phyloP scores from a whole-genome alignment of 2,113 vertebrate genomes.

The Neodon shergylaensis region DNA sequence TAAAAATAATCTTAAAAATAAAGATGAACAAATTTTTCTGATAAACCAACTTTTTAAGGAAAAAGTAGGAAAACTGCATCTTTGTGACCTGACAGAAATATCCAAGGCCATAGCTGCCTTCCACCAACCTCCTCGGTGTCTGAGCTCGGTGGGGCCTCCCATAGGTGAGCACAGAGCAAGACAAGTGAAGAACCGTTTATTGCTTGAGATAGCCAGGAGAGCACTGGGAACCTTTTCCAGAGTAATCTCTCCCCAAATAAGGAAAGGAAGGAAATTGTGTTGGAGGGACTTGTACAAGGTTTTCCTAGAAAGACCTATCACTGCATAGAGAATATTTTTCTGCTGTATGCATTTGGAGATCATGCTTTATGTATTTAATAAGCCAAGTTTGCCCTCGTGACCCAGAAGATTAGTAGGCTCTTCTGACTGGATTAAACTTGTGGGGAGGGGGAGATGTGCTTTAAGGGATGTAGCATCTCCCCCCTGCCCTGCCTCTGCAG shows the following conservation, averaged over 20 bases:
- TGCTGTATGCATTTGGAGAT: background rate
- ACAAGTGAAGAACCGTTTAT: background rate
- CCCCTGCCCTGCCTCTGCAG: background rate
- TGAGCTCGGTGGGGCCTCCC: background rate
- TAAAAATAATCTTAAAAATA: background rate
- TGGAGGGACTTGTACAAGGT: no score
- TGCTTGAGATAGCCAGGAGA: background rate
- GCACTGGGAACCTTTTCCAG: no score
- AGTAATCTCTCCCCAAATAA: background rate
- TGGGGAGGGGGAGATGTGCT: background rate
- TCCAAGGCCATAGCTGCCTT: background rate
- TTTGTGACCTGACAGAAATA: background rate
- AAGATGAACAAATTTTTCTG: background rate
- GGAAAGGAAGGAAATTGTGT: background rate
- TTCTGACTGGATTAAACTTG: background rate
- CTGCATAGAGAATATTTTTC: background rate
- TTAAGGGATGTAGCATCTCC: background rate
- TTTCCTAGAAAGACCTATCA: background rate
- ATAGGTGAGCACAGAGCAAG: background rate
- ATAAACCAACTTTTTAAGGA: slow-evolving; percentile 14
- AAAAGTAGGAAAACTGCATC: background rate
- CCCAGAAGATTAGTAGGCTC: background rate
- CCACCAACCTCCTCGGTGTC: background rate
- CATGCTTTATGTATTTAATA: background rate
- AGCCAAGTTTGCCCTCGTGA: background rate